Evolutionary conservation across 2,888 invertebrate genomes (phyloP), one percentile per base, ranked within the genome.

Genomic region (Netelia fuscicornis): DNA sequence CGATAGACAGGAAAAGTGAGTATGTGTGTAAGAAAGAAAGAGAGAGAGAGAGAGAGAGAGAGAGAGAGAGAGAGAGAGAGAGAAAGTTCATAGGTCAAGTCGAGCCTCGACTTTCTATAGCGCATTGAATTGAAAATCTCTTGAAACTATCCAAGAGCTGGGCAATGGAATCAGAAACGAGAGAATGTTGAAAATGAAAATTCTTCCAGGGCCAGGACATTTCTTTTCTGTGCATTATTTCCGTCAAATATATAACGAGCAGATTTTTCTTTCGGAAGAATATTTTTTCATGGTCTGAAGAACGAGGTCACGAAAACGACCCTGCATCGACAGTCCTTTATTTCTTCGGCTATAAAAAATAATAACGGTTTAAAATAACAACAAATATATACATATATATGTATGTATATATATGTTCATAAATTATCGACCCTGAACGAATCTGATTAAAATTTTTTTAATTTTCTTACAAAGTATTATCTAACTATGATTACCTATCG

Each of bases 111-210:
- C 77, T 68, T 85, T 88, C 81, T 87, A 84, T 52, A 81, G 79
- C 58, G 81, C 70, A 86, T 88, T 86, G 75, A 83, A 80, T 88
- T 90, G 85, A 88, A 89, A 90, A 87, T 74, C 54, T 87, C 86
- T 83, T 82, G 78, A 65, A 74, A 77, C 13, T 68, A 52, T 30
- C 9, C 44, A 56, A 71, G 54, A 77, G 58, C 37, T 64, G 11
- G 11, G 17, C 25, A n/a, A 48, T n/a, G 37, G 37, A 37, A 37
- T 37, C 37, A 70, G 70, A 44, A 52, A 56, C 54, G 17, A 64
- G 56, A 76, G 65, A 52, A n/a, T 11, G 10, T 60, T 74, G 30
- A 78, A 81, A 84, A 67, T 79, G n/a, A 78, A 82, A 76, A 78
- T 76, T 77, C 70, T 78, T 68, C 65, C 79, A 65, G 62, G 42